Percentiles rank a stretch among this genome's conserved stretches.
These are phyloP conservation scores for Copsychus sechellarum DNA, from an alignment of 2,113 vertebrate genomes.

Conservation along the genomic window DNA sequence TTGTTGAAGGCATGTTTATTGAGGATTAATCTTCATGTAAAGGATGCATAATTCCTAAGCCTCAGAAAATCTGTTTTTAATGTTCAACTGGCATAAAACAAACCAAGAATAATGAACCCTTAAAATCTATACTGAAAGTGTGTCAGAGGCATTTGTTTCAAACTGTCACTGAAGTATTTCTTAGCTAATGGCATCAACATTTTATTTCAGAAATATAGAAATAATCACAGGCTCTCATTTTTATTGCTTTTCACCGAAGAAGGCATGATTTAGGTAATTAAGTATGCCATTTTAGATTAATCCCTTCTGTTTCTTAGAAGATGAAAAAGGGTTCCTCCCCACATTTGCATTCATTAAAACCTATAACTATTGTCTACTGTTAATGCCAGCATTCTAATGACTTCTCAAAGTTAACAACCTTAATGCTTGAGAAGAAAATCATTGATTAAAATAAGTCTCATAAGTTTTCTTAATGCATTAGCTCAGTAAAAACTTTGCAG, in stretches of 20 bases:
- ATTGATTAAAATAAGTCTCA: background rate
- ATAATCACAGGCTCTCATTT: background rate
- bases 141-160: constrained; percentile 15
- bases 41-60: constrained; percentile 7
- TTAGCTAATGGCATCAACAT: background rate
- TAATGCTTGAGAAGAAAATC: background rate
- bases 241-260: background rate
- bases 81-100: constrained; percentile 21
- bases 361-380: background rate
- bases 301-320: background rate
- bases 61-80: constrained; percentile 29
- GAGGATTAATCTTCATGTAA: constrained; percentile 16
- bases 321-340: background rate
- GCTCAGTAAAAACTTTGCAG: background rate
- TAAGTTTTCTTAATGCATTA: background rate
- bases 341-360: constrained; percentile 32
- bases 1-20: constrained; percentile 15
- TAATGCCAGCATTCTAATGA: background rate
- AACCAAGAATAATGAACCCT: constrained; percentile 27
- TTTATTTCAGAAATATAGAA: constrained; percentile 25
- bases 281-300: constrained; percentile 1
- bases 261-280: background rate
- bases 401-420: background rate
- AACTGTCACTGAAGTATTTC: background rate
- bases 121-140: constrained; percentile 5